These are phyloP conservation scores for Sebastiscus albofasciatus DNA, from an alignment of 2,797 vertebrate species.

Conservation along the genomic window DNA sequence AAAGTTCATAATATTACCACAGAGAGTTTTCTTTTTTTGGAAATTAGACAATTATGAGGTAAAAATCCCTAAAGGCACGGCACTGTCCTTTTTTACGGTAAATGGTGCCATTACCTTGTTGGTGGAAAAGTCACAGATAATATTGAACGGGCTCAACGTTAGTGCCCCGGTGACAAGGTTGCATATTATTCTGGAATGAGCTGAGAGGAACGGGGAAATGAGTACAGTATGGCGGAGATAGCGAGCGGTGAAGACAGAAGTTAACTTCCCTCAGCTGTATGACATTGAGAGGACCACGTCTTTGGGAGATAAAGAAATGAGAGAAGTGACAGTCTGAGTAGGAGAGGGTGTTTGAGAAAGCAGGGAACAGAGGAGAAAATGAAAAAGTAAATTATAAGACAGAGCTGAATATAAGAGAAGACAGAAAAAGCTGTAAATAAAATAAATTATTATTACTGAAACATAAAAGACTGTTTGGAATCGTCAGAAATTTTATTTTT, in stretches of 20 bases:
- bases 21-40: not conserved
- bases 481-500: not conserved
- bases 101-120: slow-evolving; percentile 33
- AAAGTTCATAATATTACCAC: not conserved
- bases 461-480: not conserved
- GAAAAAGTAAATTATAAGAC: not conserved
- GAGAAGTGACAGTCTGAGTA: slow-evolving; percentile 17
- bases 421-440: not conserved
- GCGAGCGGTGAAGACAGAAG: slow-evolving; percentile 10
- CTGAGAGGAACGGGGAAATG: slow-evolving; percentile 17
- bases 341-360: slow-evolving; percentile 16
- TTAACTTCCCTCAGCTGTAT: slow-evolving; percentile 12
- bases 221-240: slow-evolving; percentile 24
- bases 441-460: not conserved
- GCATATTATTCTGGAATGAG: slow-evolving; percentile 31
- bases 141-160: not conserved
- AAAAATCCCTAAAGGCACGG: not conserved
- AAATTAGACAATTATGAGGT: slow-evolving; percentile 23
- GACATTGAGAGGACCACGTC: slow-evolving; percentile 36
- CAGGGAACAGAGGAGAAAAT: not conserved
- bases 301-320: slow-evolving; percentile 44
- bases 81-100: not conserved
- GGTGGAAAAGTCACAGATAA: slow-evolving; percentile 36
- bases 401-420: not conserved
- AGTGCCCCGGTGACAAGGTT: slow-evolving; percentile 23